Conservation (phyloP, 2,888 invertebrate species). For the Ormyrus thymus region DNA sequence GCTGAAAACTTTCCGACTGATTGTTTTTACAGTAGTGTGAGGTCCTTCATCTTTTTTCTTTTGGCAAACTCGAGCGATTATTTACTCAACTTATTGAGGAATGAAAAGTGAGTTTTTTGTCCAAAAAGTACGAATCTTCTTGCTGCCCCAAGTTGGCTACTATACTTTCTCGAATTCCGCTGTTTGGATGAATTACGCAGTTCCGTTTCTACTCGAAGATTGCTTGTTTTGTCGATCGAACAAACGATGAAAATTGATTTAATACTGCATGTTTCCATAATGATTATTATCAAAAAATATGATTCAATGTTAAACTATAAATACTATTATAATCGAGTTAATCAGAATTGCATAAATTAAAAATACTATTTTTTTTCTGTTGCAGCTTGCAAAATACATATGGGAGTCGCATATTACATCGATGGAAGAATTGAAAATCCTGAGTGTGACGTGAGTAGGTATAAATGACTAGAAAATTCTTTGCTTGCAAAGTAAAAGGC, state of each 20-base stretch:
- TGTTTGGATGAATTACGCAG: not conserved
- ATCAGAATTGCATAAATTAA: not conserved
- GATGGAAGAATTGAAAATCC: conserved; percentile 80
- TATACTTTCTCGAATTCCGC: conserved; percentile 6
- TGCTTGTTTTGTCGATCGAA: not conserved
- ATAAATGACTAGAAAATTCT: conserved; percentile 48
- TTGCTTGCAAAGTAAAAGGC: conserved; percentile 22
- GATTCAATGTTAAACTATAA: not conserved
- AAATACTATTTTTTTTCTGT: conserved; percentile 61
- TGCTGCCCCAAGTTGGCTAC: not conserved
- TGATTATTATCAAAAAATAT: too few species aligned
- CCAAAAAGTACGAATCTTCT: not conserved
- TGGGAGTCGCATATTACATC: conserved; percentile 82
- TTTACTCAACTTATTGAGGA: conserved; percentile 29
- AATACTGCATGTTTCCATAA: too few species aligned
- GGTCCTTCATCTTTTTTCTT: not conserved
- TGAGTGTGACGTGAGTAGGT: conserved; percentile 81
- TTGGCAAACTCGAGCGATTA: conserved; percentile 20
- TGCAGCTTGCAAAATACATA: conserved; percentile 81
- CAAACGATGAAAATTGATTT: too few species aligned
- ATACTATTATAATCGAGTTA: not conserved
- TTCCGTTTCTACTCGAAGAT: not conserved
- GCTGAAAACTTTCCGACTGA: conserved; percentile 17
- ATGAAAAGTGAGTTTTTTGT: conserved; percentile 19
- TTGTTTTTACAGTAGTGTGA: conserved; percentile 8